These are phyloP conservation scores for Crax fasciolata DNA, from an alignment of 2,797 vertebrate species.

Conservation along the genomic window DNA sequence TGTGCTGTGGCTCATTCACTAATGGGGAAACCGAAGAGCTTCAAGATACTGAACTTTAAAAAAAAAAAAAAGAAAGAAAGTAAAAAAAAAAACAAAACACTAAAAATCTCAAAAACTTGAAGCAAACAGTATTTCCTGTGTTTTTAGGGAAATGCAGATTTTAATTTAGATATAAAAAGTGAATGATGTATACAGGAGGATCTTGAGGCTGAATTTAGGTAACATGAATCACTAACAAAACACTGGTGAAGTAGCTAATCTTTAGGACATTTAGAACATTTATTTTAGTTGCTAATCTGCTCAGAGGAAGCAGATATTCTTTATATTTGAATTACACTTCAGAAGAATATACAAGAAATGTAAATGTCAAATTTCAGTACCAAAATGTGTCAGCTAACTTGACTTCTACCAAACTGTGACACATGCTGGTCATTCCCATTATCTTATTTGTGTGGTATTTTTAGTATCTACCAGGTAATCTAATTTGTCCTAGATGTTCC, in stretches of 20 bases:
- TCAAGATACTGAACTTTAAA: slow-evolving; percentile 39
- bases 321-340: slow-evolving; percentile 13
- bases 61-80: not conserved
- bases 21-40: not conserved
- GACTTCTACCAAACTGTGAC: slow-evolving; percentile 13
- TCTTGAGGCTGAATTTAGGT: slow-evolving; percentile 17
- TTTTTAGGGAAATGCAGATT: slow-evolving; percentile 47
- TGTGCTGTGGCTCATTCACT: slow-evolving; percentile 24
- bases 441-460: not conserved
- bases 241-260: not conserved
- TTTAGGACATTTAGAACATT: slow-evolving; percentile 22
- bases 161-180: slow-evolving; percentile 61
- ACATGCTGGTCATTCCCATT: not conserved
- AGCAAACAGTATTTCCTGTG: slow-evolving; percentile 14
- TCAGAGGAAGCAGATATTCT: not conserved
- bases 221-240: slow-evolving; percentile 34
- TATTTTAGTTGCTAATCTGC: slow-evolving; percentile 55
- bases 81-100: not conserved
- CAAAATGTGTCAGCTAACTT: not conserved
- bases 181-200: slow-evolving; percentile 29
- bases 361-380: not conserved
- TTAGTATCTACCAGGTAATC: not conserved
- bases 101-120: not conserved
- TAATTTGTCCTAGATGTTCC: slow-evolving; percentile 30
- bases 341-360: slow-evolving; percentile 21